These are phyloP conservation scores for Nylanderia fulva DNA, from an alignment of 1,140 invertebrate species.

Conservation along the genomic window DNA sequence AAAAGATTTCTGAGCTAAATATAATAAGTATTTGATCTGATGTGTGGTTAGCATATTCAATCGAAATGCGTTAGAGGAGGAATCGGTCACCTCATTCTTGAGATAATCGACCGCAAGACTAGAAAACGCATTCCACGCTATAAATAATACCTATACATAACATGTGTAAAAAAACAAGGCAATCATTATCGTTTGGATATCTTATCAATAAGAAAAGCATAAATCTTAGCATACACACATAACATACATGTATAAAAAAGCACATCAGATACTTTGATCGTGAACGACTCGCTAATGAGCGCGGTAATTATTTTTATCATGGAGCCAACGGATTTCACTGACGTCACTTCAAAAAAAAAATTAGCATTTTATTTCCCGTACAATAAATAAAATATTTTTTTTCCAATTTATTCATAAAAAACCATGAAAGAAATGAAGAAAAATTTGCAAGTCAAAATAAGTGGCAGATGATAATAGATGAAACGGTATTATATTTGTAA, in stretches of 20 bases:
- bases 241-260: neutral
- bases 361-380: neutral
- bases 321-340: neutral
- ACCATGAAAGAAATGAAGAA: neutral
- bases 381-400: constrained; percentile 31
- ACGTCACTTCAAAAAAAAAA: neutral
- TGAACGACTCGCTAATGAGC: constrained; percentile 26
- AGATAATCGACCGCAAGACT: constrained; percentile 9
- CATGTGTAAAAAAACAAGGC: neutral
- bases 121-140: constrained; percentile 47
- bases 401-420: neutral
- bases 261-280: neutral
- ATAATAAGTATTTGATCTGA: neutral
- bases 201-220: neutral
- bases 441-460: neutral
- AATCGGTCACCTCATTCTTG: constrained; percentile 40
- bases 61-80: neutral
- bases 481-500: neutral
- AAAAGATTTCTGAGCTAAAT: neutral
- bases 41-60: neutral
- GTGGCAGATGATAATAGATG: neutral
- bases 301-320: neutral
- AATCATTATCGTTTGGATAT: neutral
- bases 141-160: neutral
- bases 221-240: neutral